Percentiles rank a stretch among this genome's conserved stretches.
phyloP scores from a whole-genome alignment of 2,888 invertebrate species.

The Nomada hirtipes region DNA sequence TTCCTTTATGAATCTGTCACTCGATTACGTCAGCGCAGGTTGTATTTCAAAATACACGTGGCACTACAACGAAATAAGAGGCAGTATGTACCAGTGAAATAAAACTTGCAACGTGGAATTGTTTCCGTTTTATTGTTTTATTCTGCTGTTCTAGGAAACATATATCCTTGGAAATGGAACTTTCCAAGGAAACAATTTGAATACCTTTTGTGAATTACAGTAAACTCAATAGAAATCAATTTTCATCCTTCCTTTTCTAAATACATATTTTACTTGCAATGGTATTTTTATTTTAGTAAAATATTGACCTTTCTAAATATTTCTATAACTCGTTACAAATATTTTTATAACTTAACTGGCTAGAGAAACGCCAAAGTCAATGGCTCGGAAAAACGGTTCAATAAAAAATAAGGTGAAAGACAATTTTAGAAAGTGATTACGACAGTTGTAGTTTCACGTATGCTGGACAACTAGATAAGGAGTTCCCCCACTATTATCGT shows the following conservation, averaged over 20 bases:
- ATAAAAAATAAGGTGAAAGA: constrained; percentile 49
- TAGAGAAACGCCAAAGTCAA: neutral
- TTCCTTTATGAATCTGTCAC: constrained; percentile 9
- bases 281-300: no score
- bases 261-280: neutral
- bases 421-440: constrained; percentile 68
- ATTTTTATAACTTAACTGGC: neutral
- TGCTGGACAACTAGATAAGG: constrained; percentile 52
- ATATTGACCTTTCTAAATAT: neutral
- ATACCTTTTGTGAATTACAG: no score
- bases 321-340: neutral
- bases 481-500: constrained; percentile 64
- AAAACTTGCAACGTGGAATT: neutral
- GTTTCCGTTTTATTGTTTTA: neutral
- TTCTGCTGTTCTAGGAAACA: no score
- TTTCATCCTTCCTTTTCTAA: neutral
- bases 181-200: no score
- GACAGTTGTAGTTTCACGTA: constrained; percentile 58
- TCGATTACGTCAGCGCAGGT: constrained; percentile 9
- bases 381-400: constrained; percentile 5
- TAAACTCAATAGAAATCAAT: no score
- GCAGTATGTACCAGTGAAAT: neutral
- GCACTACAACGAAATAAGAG: neutral
- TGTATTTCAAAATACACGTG: constrained; percentile 6
- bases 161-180: no score